Base-by-base conservation (phyloP, 2,888 invertebrate genomes). In the Entomobrya multifasciata region DNA sequence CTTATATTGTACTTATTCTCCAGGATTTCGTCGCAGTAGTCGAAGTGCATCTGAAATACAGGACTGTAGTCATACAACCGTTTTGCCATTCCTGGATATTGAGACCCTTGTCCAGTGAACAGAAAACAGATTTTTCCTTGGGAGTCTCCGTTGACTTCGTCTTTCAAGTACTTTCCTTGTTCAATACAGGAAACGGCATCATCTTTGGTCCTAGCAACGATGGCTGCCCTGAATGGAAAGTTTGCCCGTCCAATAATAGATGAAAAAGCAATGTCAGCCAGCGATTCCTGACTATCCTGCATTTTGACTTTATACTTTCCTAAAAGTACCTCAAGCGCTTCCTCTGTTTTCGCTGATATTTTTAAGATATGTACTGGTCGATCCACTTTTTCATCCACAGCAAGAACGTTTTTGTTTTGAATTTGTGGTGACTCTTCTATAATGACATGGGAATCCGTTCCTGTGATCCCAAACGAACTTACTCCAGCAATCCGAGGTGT, bases 11-110 rank as follows among this genome's bases (percentile, higher is more conserved):
- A 83, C 20, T 74, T 60, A 11, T 17, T 20, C 22, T 27, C 13
- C 10, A 88, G 44, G 20, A 88, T 49, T 15, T 17, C n/a, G 8
- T 60, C 55, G 47, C 88, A 87, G 13, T 52, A 44, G 47, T 87
- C 85, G 27, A 88, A 85, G 25, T 87, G 20, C 44, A 52, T 52
- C 13, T 49, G 52, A 44, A 88, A 88, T 1, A 82, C 74, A 2
- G 85, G 72, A 13, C 36, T 70, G 4, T 60, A 36, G 6, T 70
- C 49, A 22, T 87, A 87, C 0, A 88, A 67, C 27, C 44, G 17
- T 41, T 87, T 44, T 2, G 81, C 85, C 88, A 88, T 88, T 13
- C 85, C 88, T 15, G 49, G 55, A 62, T 85, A 88, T 22, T 88
- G 88, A 1, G 83, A 80, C 8, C 87, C 78, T 76, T 83, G 74